Percentiles rank a stretch among this genome's conserved stretches.
Evolutionary conservation across 2,888 invertebrate species (phyloP).

Genomic region (Andrena minutula): DNA sequence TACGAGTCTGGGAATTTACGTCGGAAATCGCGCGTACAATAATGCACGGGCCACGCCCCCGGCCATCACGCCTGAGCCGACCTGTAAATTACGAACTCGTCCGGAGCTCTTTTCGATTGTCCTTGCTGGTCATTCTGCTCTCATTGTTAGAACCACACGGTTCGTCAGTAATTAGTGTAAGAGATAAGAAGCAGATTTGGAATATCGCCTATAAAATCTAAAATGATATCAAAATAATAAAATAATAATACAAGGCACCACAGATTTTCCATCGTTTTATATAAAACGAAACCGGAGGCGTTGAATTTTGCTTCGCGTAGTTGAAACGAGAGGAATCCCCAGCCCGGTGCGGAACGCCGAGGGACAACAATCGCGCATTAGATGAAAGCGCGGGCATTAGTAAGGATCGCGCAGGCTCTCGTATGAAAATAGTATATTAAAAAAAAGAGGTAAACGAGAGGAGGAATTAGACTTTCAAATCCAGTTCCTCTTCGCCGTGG

Average conservation of each 20-base stretch:
- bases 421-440: not conserved
- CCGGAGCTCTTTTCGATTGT: not conserved
- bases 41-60: conserved; percentile 52
- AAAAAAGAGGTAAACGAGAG: not conserved
- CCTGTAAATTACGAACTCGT: conserved; percentile 31
- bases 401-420: conserved; percentile 16
- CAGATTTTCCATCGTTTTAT: no score
- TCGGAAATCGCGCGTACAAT: conserved; percentile 60
- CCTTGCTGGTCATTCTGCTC: not conserved
- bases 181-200: no score
- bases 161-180: not conserved
- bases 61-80: conserved; percentile 39
- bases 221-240: no score
- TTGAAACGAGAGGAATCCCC: no score
- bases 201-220: no score
- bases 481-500: conserved; percentile 45
- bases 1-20: conserved; percentile 65
- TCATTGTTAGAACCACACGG: not conserved
- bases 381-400: conserved; percentile 14
- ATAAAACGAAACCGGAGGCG: no score
- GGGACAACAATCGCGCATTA: conserved; percentile 4
- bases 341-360: not conserved
- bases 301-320: no score
- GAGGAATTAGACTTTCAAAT: conserved; percentile 72
- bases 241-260: no score